phyloP scores from a whole-genome alignment of 2,113 vertebrate genomes.

The Nothobranchius furzeri region DNA sequence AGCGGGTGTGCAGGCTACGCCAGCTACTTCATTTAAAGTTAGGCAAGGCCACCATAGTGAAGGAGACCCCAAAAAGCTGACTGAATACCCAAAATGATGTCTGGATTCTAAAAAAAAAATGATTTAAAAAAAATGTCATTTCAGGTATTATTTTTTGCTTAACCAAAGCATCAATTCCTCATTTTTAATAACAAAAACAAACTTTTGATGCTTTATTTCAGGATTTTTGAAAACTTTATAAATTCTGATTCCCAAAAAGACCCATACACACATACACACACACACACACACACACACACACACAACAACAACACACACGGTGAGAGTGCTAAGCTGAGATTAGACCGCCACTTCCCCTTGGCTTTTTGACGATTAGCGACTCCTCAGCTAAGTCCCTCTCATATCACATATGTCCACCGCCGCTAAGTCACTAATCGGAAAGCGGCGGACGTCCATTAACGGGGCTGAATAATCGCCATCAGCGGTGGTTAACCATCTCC shows the following conservation, averaged over 20 bases:
- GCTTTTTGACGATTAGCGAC: constrained; percentile 78
- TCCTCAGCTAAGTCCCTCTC: constrained; percentile 76
- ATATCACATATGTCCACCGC: constrained; percentile 77
- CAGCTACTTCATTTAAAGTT: constrained; percentile 78
- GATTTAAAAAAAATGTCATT: constrained; percentile 60
- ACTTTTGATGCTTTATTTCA: neutral
- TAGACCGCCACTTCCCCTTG: constrained; percentile 75
- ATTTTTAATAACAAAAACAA: neutral
- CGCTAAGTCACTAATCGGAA: constrained; percentile 76
- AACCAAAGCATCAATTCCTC: constrained; percentile 71
- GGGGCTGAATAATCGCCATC: constrained; percentile 60
- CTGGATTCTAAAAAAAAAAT: constrained; percentile 53
- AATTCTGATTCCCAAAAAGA: constrained; percentile 1
- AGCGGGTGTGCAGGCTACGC: constrained; percentile 76
- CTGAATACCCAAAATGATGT: constrained; percentile 55
- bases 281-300: constrained; percentile 9
- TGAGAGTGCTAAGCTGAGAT: constrained; percentile 75
- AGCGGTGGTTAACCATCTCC: constrained; percentile 60
- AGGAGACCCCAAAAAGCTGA: constrained; percentile 43
- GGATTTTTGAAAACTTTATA: neutral
- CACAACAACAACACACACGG: constrained; percentile 32
- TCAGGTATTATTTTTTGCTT: constrained; percentile 70
- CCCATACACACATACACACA: constrained; percentile 8
- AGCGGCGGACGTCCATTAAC: constrained; percentile 70
- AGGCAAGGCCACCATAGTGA: constrained; percentile 65